Evolutionary conservation across 2,888 invertebrate species (phyloP).

Genomic region (Cantharis flavilabris): DNA sequence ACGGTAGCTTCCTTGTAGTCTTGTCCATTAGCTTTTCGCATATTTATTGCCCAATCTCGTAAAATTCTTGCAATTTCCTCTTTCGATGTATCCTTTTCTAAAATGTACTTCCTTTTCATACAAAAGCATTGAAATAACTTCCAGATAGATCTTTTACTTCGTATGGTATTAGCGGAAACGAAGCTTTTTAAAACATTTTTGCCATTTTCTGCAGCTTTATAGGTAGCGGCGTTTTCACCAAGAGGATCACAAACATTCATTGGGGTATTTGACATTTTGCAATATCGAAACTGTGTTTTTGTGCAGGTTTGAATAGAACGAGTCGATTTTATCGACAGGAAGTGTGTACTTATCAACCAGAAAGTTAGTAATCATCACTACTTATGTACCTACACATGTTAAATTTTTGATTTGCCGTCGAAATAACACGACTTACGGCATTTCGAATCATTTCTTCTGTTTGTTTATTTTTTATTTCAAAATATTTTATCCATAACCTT

Average conservation of each 20-base stretch:
- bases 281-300: not conserved
- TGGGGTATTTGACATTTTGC: not conserved
- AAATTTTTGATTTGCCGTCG: not conserved
- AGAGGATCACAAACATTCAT: not conserved
- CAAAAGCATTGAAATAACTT: not conserved
- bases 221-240: not conserved
- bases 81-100: not conserved
- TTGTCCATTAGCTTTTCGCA: constrained; percentile 26
- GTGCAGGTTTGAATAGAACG: not conserved
- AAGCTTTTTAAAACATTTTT: not conserved
- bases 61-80: constrained; percentile 19
- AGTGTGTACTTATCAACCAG: not conserved
- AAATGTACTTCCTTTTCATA: not conserved
- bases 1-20: constrained; percentile 32
- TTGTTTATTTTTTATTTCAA: not conserved
- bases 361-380: not conserved
- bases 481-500: not conserved
- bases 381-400: not conserved
- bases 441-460: not conserved
- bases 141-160: not conserved
- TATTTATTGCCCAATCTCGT: constrained; percentile 26
- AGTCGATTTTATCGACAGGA: not conserved
- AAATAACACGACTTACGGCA: too few species aligned
- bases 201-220: not conserved
- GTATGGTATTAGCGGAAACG: not conserved